A percentile compares a stretch with the other conserved stretches of the same genome.
Evolutionary conservation across 2,888 invertebrate genomes (phyloP).

Genomic region (Drosophila melanocephala): DNA sequence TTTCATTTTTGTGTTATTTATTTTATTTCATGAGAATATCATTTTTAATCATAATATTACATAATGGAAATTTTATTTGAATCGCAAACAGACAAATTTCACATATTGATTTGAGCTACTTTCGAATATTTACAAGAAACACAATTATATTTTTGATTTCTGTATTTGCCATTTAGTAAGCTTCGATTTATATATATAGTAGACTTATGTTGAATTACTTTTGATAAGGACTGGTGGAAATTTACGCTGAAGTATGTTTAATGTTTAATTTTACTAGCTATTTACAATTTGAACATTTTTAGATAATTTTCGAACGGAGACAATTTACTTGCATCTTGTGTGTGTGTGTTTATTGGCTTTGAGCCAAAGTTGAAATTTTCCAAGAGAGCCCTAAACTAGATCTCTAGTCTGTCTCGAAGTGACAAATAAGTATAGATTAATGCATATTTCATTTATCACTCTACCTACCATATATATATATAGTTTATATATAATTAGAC

Average conservation of each 20-base stretch:
- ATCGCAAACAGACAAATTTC: constrained; percentile 59
- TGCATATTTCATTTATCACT: constrained; percentile 23
- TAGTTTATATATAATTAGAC: constrained; percentile 13
- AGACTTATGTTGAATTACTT: constrained; percentile 36
- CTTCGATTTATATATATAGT: constrained; percentile 25
- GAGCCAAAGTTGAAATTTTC: constrained; percentile 55
- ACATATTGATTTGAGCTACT: constrained; percentile 47
- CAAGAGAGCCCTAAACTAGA: constrained; percentile 30
- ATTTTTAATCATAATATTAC: constrained; percentile 43
- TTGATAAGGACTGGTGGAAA: constrained; percentile 59
- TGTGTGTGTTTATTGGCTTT: constrained; percentile 48
- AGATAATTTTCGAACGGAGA: constrained; percentile 34
- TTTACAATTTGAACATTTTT: constrained; percentile 52
- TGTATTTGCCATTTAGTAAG: constrained; percentile 21
- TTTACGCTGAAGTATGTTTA: constrained; percentile 37
- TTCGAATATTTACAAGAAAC: constrained; percentile 67
- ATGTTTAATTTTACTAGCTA: constrained; percentile 67
- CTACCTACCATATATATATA: constrained; percentile 38
- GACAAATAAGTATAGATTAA: constrained; percentile 20
- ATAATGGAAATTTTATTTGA: constrained; percentile 69
- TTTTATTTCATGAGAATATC: constrained; percentile 53
- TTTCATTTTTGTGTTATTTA: constrained; percentile 34
- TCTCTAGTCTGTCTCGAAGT: constrained; percentile 19
- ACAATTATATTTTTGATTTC: constrained; percentile 40
- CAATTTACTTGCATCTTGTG: constrained; percentile 21